Evolutionary conservation across 2,888 invertebrate genomes (phyloP).

Genomic region (Dolichomitus sp.): DNA sequence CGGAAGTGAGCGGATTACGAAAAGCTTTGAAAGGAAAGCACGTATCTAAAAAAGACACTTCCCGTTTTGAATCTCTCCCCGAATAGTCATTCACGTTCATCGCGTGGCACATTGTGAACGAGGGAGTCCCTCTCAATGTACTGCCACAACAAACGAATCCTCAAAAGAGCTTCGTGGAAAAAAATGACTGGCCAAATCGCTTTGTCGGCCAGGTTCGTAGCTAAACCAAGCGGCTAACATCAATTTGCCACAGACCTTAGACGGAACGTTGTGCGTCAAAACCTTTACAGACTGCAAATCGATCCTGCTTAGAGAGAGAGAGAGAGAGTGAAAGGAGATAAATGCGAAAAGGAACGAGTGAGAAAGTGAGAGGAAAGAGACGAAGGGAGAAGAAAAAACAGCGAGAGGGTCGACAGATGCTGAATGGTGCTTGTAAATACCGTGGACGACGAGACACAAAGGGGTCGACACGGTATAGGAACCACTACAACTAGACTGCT

Average conservation of each 20-base stretch:
- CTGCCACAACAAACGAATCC: slow-evolving; percentile 7
- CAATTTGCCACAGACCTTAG: slow-evolving; percentile 23
- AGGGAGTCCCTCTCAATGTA: slow-evolving; percentile 4
- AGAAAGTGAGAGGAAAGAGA: slow-evolving; percentile 10
- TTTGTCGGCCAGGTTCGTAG: not conserved
- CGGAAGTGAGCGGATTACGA: slow-evolving; percentile 1
- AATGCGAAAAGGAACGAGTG: slow-evolving; percentile 17
- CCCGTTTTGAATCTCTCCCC: slow-evolving; percentile 24
- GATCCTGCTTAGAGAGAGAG: slow-evolving; percentile 9
- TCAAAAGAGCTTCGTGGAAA: slow-evolving; percentile 19
- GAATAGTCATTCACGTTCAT: slow-evolving; percentile 43
- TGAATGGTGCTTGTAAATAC: slow-evolving; percentile 77
- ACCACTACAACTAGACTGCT: not conserved
- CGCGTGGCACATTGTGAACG: slow-evolving; percentile 32
- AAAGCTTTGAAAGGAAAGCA: slow-evolving; percentile 52
- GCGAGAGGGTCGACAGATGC: slow-evolving; percentile 65
- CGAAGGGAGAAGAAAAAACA: not conserved
- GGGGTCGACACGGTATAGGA: slow-evolving; percentile 42
- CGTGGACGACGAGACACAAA: slow-evolving; percentile 72
- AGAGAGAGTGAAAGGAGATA: slow-evolving; percentile 1
- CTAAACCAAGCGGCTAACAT: not conserved
- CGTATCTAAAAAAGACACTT: slow-evolving; percentile 51
- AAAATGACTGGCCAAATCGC: slow-evolving; percentile 1
- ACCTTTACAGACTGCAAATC: slow-evolving; percentile 13
- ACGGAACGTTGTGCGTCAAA: not conserved